These are phyloP conservation scores for Grus americana DNA, from an alignment of 2,113 vertebrate species.

Conservation along the genomic window DNA sequence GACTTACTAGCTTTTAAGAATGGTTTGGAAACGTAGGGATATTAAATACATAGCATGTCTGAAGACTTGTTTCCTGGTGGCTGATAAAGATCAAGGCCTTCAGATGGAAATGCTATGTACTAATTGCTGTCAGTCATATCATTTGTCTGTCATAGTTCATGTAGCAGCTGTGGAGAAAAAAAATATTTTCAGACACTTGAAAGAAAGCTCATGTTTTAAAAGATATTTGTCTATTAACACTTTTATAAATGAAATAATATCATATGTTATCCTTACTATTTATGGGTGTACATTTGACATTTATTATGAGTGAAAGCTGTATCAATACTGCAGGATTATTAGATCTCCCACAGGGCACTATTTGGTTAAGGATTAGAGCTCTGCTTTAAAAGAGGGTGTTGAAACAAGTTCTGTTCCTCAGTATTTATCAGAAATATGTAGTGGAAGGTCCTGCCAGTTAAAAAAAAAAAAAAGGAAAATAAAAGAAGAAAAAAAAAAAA, in stretches of 20 bases:
- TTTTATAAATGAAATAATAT: constrained; percentile 7
- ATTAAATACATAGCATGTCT: background rate
- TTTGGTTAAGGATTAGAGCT: background rate
- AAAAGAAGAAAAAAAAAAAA: no score
- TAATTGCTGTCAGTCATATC: background rate
- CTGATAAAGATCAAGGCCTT: constrained; percentile 28
- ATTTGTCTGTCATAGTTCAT: background rate
- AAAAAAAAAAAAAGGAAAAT: no score
- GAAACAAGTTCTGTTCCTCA: background rate
- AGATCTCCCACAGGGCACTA: background rate
- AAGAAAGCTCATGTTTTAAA: background rate
- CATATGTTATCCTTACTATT: background rate
- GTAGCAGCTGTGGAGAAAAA: background rate
- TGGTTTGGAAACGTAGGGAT: background rate
- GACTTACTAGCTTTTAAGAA: background rate
- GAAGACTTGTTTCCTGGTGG: background rate
- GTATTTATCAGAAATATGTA: background rate
- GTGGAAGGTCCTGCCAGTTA: background rate
- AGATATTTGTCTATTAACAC: background rate
- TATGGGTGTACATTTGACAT: background rate
- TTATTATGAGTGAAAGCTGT: background rate
- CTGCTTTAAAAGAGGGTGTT: background rate
- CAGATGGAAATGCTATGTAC: background rate
- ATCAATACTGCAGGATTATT: background rate
- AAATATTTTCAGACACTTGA: background rate